Evolutionary conservation across 2,888 invertebrate species (phyloP).

Genomic region (Eustalomyia histrio): DNA sequence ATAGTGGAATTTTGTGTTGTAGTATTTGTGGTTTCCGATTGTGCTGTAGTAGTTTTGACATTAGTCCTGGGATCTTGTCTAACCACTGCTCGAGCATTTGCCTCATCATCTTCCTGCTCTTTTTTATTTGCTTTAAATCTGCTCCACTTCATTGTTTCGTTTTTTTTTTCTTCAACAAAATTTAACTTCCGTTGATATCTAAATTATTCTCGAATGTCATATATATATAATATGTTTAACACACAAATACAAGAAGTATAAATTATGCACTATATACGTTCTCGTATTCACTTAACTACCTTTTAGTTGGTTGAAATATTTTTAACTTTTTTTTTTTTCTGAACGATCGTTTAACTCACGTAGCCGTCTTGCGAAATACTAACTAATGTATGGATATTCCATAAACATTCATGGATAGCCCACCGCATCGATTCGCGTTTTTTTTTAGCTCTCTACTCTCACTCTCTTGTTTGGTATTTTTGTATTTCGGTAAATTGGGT

Average conservation of each 20-base stretch:
- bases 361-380: slow-evolving; percentile 62
- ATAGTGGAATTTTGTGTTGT: slow-evolving; percentile 74
- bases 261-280: neutral
- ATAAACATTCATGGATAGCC: slow-evolving; percentile 40
- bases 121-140: slow-evolving; percentile 53
- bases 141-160: slow-evolving; percentile 47
- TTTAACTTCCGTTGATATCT: slow-evolving; percentile 1
- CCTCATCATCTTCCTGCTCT: slow-evolving; percentile 24
- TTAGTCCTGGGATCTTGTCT: slow-evolving; percentile 73
- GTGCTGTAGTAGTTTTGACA: slow-evolving; percentile 73
- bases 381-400: slow-evolving; percentile 38
- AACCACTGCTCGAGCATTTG: slow-evolving; percentile 67
- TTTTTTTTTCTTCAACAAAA: neutral
- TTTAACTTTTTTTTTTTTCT: slow-evolving; percentile 19
- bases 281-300: slow-evolving; percentile 24
- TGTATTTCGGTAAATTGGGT: neutral
- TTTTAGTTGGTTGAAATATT: slow-evolving; percentile 5
- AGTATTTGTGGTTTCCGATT: slow-evolving; percentile 73
- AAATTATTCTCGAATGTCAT: slow-evolving; percentile 26
- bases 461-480: slow-evolving; percentile 48
- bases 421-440: neutral
- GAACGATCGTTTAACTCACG: slow-evolving; percentile 59
- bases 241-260: neutral
- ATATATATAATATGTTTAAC: slow-evolving; percentile 16
- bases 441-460: slow-evolving; percentile 39